These are phyloP conservation scores for Edolisoma coerulescens DNA, from an alignment of 2,113 vertebrate species.

Conservation along the genomic window DNA sequence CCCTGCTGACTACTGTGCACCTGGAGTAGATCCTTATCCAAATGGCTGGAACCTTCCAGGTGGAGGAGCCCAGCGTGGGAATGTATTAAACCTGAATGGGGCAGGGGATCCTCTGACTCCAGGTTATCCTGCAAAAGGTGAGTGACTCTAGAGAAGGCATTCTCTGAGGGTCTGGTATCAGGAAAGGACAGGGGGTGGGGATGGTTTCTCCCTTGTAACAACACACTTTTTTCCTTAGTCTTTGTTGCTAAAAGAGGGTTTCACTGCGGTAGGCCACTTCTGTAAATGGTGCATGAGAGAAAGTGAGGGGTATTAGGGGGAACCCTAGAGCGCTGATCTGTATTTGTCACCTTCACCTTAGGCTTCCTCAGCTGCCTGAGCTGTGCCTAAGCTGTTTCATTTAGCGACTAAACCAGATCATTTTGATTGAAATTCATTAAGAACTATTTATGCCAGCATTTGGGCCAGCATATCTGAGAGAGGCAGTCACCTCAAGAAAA, in stretches of 20 bases:
- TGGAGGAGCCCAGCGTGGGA: constrained; percentile 89
- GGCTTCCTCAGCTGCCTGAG: background rate
- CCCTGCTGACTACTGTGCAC: constrained; percentile 87
- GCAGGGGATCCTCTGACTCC: constrained; percentile 95
- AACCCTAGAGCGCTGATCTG: background rate
- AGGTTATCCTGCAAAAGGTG: constrained; percentile 95
- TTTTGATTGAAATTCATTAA: background rate
- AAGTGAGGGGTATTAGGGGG: background rate
- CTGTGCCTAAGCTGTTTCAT: background rate
- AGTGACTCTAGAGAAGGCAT: background rate
- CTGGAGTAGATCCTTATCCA: constrained; percentile 84
- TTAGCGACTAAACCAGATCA: background rate
- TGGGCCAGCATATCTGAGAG: background rate
- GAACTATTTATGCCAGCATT: background rate
- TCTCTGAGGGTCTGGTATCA: background rate
- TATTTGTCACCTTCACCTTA: background rate
- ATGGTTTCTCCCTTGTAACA: background rate
- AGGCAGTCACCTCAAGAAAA: background rate
- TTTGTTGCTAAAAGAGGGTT: background rate
- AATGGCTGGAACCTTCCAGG: constrained; percentile 92
- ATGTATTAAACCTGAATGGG: constrained; percentile 90
- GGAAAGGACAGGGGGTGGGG: background rate
- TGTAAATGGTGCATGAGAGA: background rate
- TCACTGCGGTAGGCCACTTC: background rate
- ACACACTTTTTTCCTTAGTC: background rate